A percentile compares a stretch with the other conserved stretches of the same genome.
Conservation (phyloP, 1,140 invertebrate species). For the Melipona quadrifasciata region DNA sequence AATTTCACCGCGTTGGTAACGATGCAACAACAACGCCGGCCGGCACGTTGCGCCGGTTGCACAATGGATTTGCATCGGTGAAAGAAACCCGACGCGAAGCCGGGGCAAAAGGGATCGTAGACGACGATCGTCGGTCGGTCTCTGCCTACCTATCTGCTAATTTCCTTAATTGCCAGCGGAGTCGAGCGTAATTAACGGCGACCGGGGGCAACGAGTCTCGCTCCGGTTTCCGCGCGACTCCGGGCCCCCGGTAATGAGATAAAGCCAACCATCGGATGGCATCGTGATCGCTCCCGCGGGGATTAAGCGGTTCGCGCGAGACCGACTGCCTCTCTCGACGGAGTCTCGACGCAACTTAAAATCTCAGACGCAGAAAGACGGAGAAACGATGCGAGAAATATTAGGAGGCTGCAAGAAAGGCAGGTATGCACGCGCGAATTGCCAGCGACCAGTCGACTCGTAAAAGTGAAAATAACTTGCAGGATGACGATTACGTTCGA, state of each 20-base stretch:
- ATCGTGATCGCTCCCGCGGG: not conserved
- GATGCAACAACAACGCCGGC: not conserved
- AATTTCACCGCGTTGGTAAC: slow-evolving; percentile 65
- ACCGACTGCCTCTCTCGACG: not conserved
- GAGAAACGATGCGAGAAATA: too few relatives aligned
- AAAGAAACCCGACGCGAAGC: not conserved
- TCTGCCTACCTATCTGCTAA: slow-evolving; percentile 64
- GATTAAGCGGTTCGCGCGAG: slow-evolving; percentile 30
- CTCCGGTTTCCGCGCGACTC: slow-evolving; percentile 66
- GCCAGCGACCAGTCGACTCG: too few relatives aligned
- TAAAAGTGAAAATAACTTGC: too few relatives aligned
- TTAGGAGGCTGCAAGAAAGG: too few relatives aligned
- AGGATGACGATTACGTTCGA: too few relatives aligned
- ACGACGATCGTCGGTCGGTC: slow-evolving; percentile 16
- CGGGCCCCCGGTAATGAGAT: slow-evolving; percentile 67
- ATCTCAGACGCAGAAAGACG: too few relatives aligned
- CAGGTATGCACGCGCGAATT: too few relatives aligned
- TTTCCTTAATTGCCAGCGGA: slow-evolving; percentile 73
- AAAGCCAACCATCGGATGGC: slow-evolving; percentile 48
- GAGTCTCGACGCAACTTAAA: too few relatives aligned
- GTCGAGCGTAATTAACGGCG: slow-evolving; percentile 71
- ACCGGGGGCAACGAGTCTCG: slow-evolving; percentile 55
- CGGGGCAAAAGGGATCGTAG: not conserved
- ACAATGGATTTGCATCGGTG: slow-evolving; percentile 72
- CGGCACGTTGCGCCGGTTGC: slow-evolving; percentile 64